Evolutionary conservation across 2,113 vertebrate genomes (phyloP).

Genomic region (Laticauda laticaudata): DNA sequence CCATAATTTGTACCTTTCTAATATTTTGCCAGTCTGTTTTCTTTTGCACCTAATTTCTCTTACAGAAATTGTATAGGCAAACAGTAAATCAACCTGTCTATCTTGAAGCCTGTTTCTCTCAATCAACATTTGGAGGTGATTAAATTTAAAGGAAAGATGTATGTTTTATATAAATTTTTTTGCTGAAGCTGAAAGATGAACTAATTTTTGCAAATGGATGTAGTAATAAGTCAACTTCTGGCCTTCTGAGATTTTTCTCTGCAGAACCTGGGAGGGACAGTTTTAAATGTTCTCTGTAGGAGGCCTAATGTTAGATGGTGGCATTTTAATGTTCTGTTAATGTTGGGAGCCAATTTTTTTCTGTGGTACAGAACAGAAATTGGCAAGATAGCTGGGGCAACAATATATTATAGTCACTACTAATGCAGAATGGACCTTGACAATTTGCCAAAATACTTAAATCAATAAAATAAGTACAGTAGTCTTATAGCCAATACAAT

Average conservation of each 20-base stretch:
- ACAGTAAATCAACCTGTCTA: background rate
- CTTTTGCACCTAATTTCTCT: background rate
- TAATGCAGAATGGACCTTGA: background rate
- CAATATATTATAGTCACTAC: fast-evolving
- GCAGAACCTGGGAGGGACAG: conserved; percentile 5
- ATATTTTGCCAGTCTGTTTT: background rate
- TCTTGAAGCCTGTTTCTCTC: background rate
- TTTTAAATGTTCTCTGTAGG: background rate
- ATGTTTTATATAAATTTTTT: background rate
- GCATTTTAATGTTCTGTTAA: conserved; percentile 3
- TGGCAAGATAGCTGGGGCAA: background rate
- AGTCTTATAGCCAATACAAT: background rate
- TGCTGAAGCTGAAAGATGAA: background rate
- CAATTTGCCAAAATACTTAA: background rate
- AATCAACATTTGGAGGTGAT: background rate
- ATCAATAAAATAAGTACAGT: background rate
- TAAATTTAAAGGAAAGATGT: background rate
- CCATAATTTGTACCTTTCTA: background rate
- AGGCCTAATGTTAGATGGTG: conserved; percentile 25
- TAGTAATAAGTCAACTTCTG: background rate
- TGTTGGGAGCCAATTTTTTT: conserved; percentile 18
- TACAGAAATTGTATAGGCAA: background rate
- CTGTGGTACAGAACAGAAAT: background rate
- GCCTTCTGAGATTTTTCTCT: background rate
- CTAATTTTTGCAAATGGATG: background rate